Base-by-base conservation (phyloP, 2,888 invertebrate species). In the Euzophera pinguis region DNA sequence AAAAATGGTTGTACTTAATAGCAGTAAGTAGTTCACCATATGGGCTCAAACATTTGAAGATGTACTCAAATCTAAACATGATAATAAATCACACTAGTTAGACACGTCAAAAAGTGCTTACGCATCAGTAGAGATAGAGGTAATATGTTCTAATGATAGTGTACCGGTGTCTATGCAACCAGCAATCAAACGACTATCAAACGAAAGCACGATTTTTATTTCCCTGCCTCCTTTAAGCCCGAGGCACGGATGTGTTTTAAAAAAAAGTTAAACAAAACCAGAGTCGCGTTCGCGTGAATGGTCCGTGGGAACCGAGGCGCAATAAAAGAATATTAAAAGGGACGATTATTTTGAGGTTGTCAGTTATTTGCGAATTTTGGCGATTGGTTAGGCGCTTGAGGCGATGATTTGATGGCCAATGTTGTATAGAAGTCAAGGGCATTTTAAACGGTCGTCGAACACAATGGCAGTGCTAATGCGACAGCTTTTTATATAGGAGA, bases 171-270 rank as follows among this genome's bases (percentile, higher is more conserved):
- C 68, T 64, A 66, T 62, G 65, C 65, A 75, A 69, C 75, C 71
- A 63, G 76, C 76, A 81, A 85, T 85, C 85, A 83, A 80, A 78
- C 71, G 71, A 78, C 74, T 74, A 83, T 82, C 82, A 82, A 80
- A 83, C 67, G 78, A 79, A 81, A 81, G 78, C 69, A 65, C 57
- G 70, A 73, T 75, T 75, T 78, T 67, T 66, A 66, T 69, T 69
- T 61, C 64, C 48, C 65, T 67, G 68, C 73, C 78, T 75, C 72
- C 78, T 78, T 78, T 69, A 60, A 67, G 85, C 88, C 79, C 56
- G 73, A 70, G 84, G 89, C 88, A 67, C 87, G 85, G 86, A 85
- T 85, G 81, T 69, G 60, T 64, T 63, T 65, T 65, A 60, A 64
- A 69, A 73, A 70, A 70, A 68, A 64, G 1, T 64, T 66, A 65